Conservation (phyloP, 2,113 vertebrate genomes). For the Cettia cetti region DNA sequence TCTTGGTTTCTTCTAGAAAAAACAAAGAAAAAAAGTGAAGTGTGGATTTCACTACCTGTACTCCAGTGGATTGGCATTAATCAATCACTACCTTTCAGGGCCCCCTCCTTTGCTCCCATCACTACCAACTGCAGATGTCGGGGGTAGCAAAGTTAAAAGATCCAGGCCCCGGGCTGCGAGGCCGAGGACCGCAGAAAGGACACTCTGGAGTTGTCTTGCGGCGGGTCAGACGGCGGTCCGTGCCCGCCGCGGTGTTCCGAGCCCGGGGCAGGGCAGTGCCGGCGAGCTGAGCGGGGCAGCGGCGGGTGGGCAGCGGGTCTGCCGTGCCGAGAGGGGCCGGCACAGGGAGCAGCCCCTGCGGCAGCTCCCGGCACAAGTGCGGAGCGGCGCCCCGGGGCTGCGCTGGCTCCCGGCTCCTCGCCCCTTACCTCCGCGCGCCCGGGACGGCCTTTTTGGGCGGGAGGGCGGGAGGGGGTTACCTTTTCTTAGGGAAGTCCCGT, state of each 20-base stretch:
- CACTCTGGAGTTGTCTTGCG: rapidly evolving
- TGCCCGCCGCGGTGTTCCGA: not conserved
- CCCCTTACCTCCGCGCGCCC: not conserved
- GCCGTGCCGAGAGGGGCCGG: not conserved
- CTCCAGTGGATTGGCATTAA: not conserved
- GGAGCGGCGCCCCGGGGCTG: not conserved
- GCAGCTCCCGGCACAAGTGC: not conserved
- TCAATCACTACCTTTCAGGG: not conserved
- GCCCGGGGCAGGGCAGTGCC: not conserved
- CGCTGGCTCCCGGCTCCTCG: not conserved
- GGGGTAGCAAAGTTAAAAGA: rapidly evolving
- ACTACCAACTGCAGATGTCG: not conserved
- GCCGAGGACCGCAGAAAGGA: not conserved
- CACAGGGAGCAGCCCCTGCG: not conserved
- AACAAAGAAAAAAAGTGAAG: not conserved
- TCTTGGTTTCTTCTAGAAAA: not conserved
- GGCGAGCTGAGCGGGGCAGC: not conserved
- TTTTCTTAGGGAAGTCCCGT: not conserved
- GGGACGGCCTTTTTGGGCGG: not conserved
- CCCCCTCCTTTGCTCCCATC: not conserved
- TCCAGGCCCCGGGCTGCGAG: not conserved
- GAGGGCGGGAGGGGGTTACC: not conserved
- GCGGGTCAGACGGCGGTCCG: not conserved
- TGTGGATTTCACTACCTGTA: rapidly evolving
- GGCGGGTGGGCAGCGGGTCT: not conserved